Percentiles rank a stretch among this genome's conserved stretches.
phyloP scores from a whole-genome alignment of 2,113 vertebrate species.

The Anseranas semipalmata region DNA sequence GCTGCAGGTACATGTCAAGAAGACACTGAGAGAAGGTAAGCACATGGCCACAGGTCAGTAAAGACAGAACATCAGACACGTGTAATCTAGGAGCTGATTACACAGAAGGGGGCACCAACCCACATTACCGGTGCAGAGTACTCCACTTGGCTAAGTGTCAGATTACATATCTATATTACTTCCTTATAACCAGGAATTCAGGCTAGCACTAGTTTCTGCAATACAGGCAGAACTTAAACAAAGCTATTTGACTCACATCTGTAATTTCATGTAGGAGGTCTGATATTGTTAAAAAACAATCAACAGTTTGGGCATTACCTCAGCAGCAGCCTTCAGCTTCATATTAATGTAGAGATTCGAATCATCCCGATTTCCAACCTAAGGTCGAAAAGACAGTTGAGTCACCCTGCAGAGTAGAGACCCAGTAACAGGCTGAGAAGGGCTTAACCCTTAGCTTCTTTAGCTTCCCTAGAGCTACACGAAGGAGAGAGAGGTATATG shows the following conservation, averaged over 20 bases:
- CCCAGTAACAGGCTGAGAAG: background rate
- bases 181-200: background rate
- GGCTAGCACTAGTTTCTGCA: background rate
- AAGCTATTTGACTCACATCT: background rate
- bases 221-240: background rate
- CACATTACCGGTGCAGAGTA: background rate
- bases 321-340: constrained; percentile 96
- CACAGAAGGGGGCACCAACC: background rate
- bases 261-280: background rate
- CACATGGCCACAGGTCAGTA: background rate
- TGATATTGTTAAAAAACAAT: background rate
- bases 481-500: background rate
- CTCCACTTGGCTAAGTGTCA: background rate
- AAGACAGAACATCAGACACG: background rate
- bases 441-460: background rate
- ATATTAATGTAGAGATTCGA: constrained; percentile 97
- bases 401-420: background rate
- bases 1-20: background rate
- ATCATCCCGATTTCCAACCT: constrained; percentile 96
- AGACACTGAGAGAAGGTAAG: background rate
- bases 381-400: constrained; percentile 47
- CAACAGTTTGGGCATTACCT: constrained; percentile 78
- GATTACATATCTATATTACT: background rate
- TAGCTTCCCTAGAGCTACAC: background rate
- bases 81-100: background rate